Conservation (phyloP, 2,113 vertebrate genomes). For the Leiothrix lutea region DNA sequence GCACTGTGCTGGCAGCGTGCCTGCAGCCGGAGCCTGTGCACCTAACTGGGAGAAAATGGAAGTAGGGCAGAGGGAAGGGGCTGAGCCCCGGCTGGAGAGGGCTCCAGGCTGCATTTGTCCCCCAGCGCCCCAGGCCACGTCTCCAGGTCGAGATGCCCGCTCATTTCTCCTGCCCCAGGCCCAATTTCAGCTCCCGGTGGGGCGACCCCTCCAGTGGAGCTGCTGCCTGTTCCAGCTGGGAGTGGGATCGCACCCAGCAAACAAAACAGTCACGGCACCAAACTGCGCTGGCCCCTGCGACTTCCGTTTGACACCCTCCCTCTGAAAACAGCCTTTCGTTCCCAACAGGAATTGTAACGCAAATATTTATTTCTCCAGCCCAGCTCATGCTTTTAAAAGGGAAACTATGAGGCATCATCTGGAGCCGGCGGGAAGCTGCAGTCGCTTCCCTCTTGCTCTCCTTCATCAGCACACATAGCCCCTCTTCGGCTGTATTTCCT, state of each 20-base stretch:
- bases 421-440: neutral
- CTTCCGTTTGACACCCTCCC: conserved; percentile 28
- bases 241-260: neutral
- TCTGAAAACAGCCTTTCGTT: neutral
- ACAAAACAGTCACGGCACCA: neutral
- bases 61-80: neutral
- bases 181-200: neutral
- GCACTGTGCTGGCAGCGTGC: neutral
- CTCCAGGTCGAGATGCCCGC: neutral
- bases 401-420: neutral
- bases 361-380: conserved; percentile 40
- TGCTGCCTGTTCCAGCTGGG: neutral
- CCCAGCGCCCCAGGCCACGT: neutral
- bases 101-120: neutral
- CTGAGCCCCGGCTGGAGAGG: neutral
- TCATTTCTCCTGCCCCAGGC: neutral
- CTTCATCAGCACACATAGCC: neutral
- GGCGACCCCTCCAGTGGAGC: neutral
- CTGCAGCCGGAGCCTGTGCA: neutral
- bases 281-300: neutral
- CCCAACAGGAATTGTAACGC: neutral
- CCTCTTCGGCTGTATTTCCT: neutral
- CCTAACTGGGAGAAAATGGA: conserved; percentile 30
- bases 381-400: neutral
- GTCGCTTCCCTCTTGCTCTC: neutral